Evolutionary conservation across 2,888 invertebrate species (phyloP).

Genomic region (Andrena flavipes): DNA sequence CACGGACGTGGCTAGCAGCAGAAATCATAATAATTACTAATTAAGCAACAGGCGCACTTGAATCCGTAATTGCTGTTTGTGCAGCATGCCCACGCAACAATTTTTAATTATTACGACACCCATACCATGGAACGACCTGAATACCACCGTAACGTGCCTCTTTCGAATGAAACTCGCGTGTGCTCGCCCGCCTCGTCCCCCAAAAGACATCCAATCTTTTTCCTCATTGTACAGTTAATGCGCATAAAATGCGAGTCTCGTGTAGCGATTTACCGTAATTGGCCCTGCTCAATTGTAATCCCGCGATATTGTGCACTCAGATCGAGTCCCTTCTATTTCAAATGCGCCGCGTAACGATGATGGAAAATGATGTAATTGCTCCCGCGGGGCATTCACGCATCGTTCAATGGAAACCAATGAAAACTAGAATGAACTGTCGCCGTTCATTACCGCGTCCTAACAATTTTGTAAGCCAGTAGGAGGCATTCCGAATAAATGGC

Average conservation of each 20-base stretch:
- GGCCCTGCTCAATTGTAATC: neutral
- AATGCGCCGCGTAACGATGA: neutral
- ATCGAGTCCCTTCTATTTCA: neutral
- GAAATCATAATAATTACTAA: slow-evolving; percentile 57
- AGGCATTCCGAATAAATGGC: slow-evolving; percentile 1
- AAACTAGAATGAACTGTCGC: neutral
- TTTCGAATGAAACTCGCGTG: neutral
- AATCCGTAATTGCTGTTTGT: slow-evolving; percentile 48
- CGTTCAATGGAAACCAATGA: neutral
- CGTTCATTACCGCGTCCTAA: slow-evolving; percentile 8
- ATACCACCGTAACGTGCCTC: slow-evolving; percentile 10
- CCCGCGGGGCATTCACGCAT: neutral
- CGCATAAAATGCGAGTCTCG: neutral
- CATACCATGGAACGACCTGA: slow-evolving; percentile 24
- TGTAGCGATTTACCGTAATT: neutral
- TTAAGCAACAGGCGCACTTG: slow-evolving; percentile 60
- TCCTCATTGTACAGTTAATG: neutral
- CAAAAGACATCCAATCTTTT: neutral
- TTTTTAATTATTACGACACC: slow-evolving; percentile 58
- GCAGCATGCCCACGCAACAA: slow-evolving; percentile 24
- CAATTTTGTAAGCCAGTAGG: neutral
- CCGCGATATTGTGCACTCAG: neutral
- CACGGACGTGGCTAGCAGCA: slow-evolving; percentile 18
- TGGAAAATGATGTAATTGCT: slow-evolving; percentile 28
- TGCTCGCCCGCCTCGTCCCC: neutral